Percentiles rank a stretch among this genome's conserved stretches.
Conservation (phyloP, 64 coral and sea anemone species). For the Hydrozoanthus tunicans region DNA sequence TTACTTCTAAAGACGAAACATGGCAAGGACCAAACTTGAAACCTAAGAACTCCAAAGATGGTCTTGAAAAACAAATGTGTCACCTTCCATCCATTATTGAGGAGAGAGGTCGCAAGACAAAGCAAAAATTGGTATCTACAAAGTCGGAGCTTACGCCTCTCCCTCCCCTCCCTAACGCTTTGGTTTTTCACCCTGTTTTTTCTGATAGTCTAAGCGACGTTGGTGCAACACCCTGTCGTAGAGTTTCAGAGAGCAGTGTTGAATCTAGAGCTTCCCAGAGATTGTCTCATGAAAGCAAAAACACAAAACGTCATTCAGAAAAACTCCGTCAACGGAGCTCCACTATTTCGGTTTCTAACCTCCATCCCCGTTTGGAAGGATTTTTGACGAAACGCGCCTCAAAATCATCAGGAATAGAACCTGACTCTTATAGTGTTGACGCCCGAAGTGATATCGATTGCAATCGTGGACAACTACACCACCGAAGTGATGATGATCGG, state of each 20-base stretch:
- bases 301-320: not conserved
- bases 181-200: slow-evolving; percentile 19
- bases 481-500: not conserved
- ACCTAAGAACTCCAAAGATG: not conserved
- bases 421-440: slow-evolving; percentile 8
- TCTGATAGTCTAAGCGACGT: not conserved
- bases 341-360: not conserved
- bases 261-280: slow-evolving; percentile 11
- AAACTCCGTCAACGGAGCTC: not conserved
- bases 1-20: slow-evolving; percentile 8
- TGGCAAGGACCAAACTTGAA: not conserved
- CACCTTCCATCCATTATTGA: slow-evolving; percentile 48
- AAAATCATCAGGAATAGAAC: slow-evolving; percentile 1
- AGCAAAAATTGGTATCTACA: not conserved
- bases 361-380: not conserved
- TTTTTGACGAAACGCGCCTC: not conserved
- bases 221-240: not conserved
- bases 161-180: slow-evolving; percentile 34
- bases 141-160: slow-evolving; percentile 2
- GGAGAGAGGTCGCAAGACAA: slow-evolving; percentile 1
- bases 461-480: not conserved
- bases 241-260: not conserved
- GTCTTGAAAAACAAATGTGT: slow-evolving; percentile 17
- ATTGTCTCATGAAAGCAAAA: slow-evolving; percentile 18
- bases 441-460: slow-evolving; percentile 28